Percentiles rank a stretch among this genome's conserved stretches.
Conservation (phyloP, 1,140 invertebrate genomes). For the Zaprionus ghesquierei region DNA sequence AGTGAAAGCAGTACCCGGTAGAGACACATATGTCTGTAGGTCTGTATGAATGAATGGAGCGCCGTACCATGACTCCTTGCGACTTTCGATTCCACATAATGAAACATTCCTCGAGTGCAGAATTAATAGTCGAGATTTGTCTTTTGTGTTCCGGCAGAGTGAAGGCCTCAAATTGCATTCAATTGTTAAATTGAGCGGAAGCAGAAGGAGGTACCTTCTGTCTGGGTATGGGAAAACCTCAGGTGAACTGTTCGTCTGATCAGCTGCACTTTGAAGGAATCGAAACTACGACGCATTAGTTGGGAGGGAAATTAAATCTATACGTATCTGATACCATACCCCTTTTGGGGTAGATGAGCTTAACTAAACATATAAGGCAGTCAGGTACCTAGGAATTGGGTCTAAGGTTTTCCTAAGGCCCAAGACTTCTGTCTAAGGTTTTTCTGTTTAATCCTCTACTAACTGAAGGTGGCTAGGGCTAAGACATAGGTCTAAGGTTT, state of each 20-base stretch:
- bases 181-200: slow-evolving; percentile 76
- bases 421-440: no score
- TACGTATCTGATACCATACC: neutral
- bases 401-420: no score
- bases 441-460: no score
- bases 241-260: slow-evolving; percentile 22
- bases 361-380: no score
- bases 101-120: slow-evolving; percentile 79
- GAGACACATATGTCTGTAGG: slow-evolving; percentile 28
- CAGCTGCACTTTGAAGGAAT: slow-evolving; percentile 4
- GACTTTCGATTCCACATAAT: slow-evolving; percentile 24
- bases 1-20: slow-evolving; percentile 14
- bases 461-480: no score
- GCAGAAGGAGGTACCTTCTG: neutral
- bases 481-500: no score
- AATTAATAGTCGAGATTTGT: slow-evolving; percentile 81
- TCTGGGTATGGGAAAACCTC: slow-evolving; percentile 6
- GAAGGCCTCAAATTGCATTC: slow-evolving; percentile 63
- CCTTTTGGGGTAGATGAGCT: neutral
- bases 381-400: no score
- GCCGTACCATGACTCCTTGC: slow-evolving; percentile 26
- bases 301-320: neutral
- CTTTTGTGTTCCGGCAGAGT: slow-evolving; percentile 62
- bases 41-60: no score
- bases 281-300: neutral